Base-by-base conservation (phyloP, 2,113 vertebrate species). In the Leucopsar rothschildi region DNA sequence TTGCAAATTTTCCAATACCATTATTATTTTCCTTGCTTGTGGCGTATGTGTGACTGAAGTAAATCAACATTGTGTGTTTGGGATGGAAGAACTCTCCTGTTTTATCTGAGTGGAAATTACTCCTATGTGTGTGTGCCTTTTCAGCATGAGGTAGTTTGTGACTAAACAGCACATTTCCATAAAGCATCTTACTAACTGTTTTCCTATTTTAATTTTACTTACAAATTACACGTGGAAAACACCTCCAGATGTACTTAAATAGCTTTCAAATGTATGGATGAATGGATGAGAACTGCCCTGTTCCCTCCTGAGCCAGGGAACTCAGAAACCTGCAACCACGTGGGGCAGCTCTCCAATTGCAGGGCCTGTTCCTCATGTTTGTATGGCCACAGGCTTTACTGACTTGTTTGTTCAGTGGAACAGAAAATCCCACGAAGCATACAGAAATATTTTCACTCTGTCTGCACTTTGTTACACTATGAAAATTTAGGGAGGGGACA, bases 131-230 rank as follows among this genome's bases (percentile, higher is more conserved):
- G 35, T 44, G 15, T 73, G 47, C 15, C 47, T 88, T 70, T 57
- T 63, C 64, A 63, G 24, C n/a, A 23, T 28, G 19, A 83, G 33
- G 33, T 20, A 76, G 23, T 55, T 81, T 72, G 40, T 35, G n/a
- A 55, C 7, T 56, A 37, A 82, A n/a, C 4, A 27, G 5, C 18
- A 33, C 6, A 5, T 85, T 90, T 90, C 45, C 23, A 39, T 39
- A 29, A 79, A 72, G 11, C 0, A 0, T 53, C 20, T 18, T 64
- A 27, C 31, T 24, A 55, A 18, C 5, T 25, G 2, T 47, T 77
- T 88, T 70, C 6, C 22, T 69, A 12, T 77, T 92, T 85, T 65
- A 10, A 15, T 85, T 84, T 57, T 63, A 90, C 65, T 63, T 59
- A 39, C 9, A 53, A 83, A 63, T 35, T 35, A 10, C 1, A 1